Evolutionary conservation across 2,888 invertebrate species (phyloP), one percentile per base, ranked within the genome.

Genomic region (Dastarcus helophoroides): DNA sequence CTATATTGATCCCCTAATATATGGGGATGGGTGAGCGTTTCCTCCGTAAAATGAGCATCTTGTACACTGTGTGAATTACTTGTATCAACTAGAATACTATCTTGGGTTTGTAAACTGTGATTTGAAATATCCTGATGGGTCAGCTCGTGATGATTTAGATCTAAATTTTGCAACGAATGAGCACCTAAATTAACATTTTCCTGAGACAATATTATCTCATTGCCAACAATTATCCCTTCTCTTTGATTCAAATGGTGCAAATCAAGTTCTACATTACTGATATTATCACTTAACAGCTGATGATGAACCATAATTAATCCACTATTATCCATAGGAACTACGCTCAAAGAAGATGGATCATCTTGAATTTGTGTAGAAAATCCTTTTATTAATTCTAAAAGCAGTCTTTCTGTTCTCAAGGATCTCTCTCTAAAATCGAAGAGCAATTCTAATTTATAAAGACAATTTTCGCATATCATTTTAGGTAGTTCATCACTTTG

Each of bases 351-450:
- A 10, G 30, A 34, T 19, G 36, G 38, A 17, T 42, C 39, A 21
- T 43, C 37, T 12, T 43, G 33, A 22, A 39, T 41, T 4, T 36
- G 24, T 22, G 46, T 44, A 10, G 35, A 40, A 14, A 58, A 38
- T 43, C 54, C 54, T 39, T 58, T 62, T 25, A 55, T 51, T 32
- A 63, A 34, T 30, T 56, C 56, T 25, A 58, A 51, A 29, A 72
- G 60, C 39, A 69, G 54, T 31, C 53, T 59, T 48, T 72, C 71
- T 0, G 72, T 70, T 33, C 65, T 62, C 14, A 68, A 43, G 40
- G 67, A 64, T 42, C 68, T 64, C 41, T 70, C 68, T 32, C 68
- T 62, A 48, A 73, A 72, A 30, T 71, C 69, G 43, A 62, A 67
- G 31, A 71, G 53, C 28, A 68, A 54, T 39, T 73, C 71, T 30